Evolutionary conservation across 2,888 invertebrate species (phyloP).

Genomic region (Drosophila mimica): DNA sequence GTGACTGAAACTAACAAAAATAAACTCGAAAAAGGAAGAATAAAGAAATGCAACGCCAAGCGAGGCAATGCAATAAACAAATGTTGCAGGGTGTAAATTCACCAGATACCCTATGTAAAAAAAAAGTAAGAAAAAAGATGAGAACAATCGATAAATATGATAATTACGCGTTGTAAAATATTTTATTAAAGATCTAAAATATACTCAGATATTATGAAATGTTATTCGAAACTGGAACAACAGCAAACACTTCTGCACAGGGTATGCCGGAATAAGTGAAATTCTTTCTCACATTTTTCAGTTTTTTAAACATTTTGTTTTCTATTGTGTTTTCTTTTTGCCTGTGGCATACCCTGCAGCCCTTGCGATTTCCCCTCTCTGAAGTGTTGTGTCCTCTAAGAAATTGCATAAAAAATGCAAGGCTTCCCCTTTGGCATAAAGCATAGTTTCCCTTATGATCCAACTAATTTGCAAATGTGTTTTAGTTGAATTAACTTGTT

Average conservation of each 20-base stretch:
- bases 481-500: constrained; percentile 45
- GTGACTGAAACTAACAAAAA: constrained; percentile 64
- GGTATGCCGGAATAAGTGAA: constrained; percentile 28
- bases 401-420: constrained; percentile 73
- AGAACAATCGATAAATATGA: too few relatives aligned
- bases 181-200: background rate
- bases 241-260: constrained; percentile 8
- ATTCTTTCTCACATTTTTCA: constrained; percentile 54
- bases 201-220: too few relatives aligned
- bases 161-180: too few relatives aligned
- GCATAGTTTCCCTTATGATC: background rate
- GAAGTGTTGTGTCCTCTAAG: constrained; percentile 9
- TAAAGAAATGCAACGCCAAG: constrained; percentile 3
- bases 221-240: background rate
- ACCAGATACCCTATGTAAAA: constrained; percentile 2
- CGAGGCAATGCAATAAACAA: constrained; percentile 8
- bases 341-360: constrained; percentile 26
- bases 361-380: constrained; percentile 25
- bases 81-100: background rate
- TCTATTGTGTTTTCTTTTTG: constrained; percentile 15
- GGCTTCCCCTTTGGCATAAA: constrained; percentile 21
- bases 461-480: constrained; percentile 32
- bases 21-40: constrained; percentile 40
- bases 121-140: background rate
- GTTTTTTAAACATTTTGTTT: constrained; percentile 40